A percentile compares a stretch with the other conserved stretches of the same genome.
These are phyloP conservation scores for Eupithecia insigniata DNA, from an alignment of 2,888 invertebrate genomes.

Conservation along the genomic window DNA sequence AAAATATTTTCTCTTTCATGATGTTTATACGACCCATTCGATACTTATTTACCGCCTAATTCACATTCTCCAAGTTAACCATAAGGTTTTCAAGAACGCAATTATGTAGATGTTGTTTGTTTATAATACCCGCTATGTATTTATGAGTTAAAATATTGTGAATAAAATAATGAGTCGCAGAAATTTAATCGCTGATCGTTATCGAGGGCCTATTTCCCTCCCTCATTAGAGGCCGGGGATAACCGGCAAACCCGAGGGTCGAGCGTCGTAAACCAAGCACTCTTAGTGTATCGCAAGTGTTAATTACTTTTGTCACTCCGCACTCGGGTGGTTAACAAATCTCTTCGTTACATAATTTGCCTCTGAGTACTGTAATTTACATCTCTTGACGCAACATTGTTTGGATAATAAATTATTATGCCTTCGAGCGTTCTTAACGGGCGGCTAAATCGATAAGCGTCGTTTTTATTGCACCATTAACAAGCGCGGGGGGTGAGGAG, in stretches of 20 bases:
- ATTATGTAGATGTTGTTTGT: slow-evolving; percentile 5
- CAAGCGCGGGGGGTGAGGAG: slow-evolving; percentile 73
- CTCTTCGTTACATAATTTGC: slow-evolving; percentile 72
- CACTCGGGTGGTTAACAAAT: slow-evolving; percentile 77
- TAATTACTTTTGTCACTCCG: slow-evolving; percentile 81
- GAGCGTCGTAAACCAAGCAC: slow-evolving; percentile 71
- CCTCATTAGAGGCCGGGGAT: slow-evolving; percentile 64
- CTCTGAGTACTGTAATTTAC: slow-evolving; percentile 75
- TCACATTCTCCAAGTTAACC: slow-evolving; percentile 30
- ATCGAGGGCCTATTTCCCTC: slow-evolving; percentile 63
- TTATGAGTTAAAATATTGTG: slow-evolving; percentile 21
- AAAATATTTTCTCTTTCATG: slow-evolving; percentile 59
- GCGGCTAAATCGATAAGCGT: slow-evolving; percentile 79
- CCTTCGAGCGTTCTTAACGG: slow-evolving; percentile 76
- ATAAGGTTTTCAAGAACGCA: slow-evolving; percentile 30
- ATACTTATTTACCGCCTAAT: slow-evolving; percentile 47
- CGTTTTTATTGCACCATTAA: slow-evolving; percentile 83
- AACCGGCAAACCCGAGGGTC: slow-evolving; percentile 64
- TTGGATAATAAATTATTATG: slow-evolving; percentile 79
- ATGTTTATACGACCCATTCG: slow-evolving; percentile 48
- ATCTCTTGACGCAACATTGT: slow-evolving; percentile 75
- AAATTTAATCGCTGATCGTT: slow-evolving; percentile 66
- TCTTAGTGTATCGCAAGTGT: slow-evolving; percentile 80
- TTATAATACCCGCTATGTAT: slow-evolving; percentile 12
- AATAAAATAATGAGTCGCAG: slow-evolving; percentile 47